These are phyloP conservation scores for Dromiciops gliroides DNA, from an alignment of 2,113 vertebrate species.

Conservation along the genomic window DNA sequence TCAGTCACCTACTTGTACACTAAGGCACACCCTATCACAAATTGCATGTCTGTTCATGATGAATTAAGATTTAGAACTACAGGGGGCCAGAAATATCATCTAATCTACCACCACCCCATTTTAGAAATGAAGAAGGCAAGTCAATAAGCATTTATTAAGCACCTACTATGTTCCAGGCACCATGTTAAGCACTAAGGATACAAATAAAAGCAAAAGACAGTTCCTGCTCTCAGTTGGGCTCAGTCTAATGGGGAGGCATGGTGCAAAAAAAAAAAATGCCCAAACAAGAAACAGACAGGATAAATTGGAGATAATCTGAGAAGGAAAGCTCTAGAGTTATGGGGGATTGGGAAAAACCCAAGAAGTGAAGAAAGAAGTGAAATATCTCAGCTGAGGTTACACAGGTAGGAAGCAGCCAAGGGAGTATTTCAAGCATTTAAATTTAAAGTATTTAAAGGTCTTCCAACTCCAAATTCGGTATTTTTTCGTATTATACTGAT, in stretches of 20 bases:
- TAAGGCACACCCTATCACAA: not conserved
- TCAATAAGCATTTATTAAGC: not conserved
- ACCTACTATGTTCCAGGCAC: not conserved
- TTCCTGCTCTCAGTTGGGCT: not conserved
- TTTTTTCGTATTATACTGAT: not conserved
- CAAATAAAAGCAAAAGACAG: not conserved
- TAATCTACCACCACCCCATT: not conserved
- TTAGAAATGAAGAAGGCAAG: not conserved
- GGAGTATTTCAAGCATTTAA: not conserved
- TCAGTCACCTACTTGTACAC: not conserved
- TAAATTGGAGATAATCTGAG: not conserved
- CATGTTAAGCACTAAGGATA: not conserved
- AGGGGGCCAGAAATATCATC: not conserved
- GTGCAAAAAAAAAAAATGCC: not conserved
- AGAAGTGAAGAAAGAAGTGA: not conserved
- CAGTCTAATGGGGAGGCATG: too few relatives aligned
- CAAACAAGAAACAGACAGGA: not conserved
- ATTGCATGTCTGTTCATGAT: not conserved
- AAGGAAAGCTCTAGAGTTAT: not conserved
- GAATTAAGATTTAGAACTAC: not conserved
- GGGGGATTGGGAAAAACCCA: not conserved
- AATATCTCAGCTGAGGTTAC: not conserved
- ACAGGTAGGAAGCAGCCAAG: not conserved
- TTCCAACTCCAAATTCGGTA: not conserved
- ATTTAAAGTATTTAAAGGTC: not conserved